A percentile compares a stretch with the other conserved stretches of the same genome.
phyloP scores from a whole-genome alignment of 2,797 vertebrate species.

The Gymnothorax reevesii region DNA sequence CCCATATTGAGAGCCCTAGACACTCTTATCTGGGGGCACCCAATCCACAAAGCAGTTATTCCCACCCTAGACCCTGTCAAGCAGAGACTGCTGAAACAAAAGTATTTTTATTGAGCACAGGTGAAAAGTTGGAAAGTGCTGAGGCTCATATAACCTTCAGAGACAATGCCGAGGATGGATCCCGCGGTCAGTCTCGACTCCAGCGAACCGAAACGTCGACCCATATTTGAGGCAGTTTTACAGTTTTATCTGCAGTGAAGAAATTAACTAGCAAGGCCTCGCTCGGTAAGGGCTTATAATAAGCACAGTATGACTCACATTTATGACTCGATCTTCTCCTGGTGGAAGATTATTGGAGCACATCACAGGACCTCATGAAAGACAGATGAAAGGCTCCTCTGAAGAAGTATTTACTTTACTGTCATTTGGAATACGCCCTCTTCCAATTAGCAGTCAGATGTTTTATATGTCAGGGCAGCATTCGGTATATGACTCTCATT shows the following conservation, averaged over 20 bases:
- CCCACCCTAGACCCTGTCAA: slow-evolving; percentile 21
- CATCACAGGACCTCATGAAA: slow-evolving; percentile 18
- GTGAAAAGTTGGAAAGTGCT: slow-evolving; percentile 34
- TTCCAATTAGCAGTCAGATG: background rate
- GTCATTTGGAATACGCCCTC: slow-evolving; percentile 23
- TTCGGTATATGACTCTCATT: background rate
- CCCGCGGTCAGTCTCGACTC: slow-evolving; percentile 10
- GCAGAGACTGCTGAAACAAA: slow-evolving; percentile 1
- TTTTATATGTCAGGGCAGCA: background rate
- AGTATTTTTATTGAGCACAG: slow-evolving; percentile 29
- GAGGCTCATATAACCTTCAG: slow-evolving; percentile 26
- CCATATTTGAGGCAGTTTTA: slow-evolving; percentile 30
- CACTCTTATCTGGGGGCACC: background rate
- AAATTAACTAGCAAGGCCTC: slow-evolving; percentile 25
- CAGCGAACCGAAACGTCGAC: slow-evolving; percentile 32
- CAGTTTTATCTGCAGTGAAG: slow-evolving; percentile 19
- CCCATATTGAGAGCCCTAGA: background rate
- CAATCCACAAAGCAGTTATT: slow-evolving; percentile 28
- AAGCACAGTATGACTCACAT: slow-evolving; percentile 17
- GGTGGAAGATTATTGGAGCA: slow-evolving; percentile 24
- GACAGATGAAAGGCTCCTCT: slow-evolving; percentile 23
- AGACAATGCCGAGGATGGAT: slow-evolving; percentile 19
- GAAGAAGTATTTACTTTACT: background rate
- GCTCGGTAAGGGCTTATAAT: slow-evolving; percentile 23
- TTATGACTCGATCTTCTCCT: slow-evolving; percentile 21